phyloP scores from a whole-genome alignment of 2,888 invertebrate species.

The Chymomyza caudatula region DNA sequence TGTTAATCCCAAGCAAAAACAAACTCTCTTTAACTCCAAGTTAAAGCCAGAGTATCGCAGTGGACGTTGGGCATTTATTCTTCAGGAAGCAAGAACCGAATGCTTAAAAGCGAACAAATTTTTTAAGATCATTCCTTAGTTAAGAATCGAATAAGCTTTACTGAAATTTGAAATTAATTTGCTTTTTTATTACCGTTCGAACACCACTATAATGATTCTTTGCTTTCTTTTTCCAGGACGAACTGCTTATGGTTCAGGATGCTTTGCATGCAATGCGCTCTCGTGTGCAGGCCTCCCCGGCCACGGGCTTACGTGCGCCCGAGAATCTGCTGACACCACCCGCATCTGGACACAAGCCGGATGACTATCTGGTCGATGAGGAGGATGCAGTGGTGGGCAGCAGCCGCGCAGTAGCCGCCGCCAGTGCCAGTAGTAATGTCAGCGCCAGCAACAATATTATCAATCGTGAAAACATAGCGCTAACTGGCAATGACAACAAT shows the following conservation, averaged over 20 bases:
- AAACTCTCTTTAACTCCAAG: too few species aligned
- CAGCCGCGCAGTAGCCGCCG: background rate
- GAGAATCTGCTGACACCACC: slow-evolving; percentile 77
- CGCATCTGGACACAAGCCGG: slow-evolving; percentile 77
- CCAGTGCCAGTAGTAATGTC: background rate
- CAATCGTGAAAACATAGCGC: slow-evolving; percentile 10
- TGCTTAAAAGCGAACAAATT: too few species aligned
- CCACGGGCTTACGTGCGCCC: slow-evolving; percentile 72
- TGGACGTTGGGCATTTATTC: too few species aligned
- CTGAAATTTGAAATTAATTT: background rate
- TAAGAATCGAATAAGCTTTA: background rate
- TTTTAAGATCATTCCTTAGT: background rate
- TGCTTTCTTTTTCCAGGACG: slow-evolving; percentile 63
- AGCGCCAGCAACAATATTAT: slow-evolving; percentile 7
- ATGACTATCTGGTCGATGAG: slow-evolving; percentile 56
- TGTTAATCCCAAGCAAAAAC: too few species aligned
- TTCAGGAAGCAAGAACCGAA: too few species aligned
- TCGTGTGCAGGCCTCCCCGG: slow-evolving; percentile 76
- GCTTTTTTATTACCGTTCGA: background rate
- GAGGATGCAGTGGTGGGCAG: slow-evolving; percentile 37
- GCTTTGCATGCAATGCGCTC: slow-evolving; percentile 64
- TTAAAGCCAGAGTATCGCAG: too few species aligned
- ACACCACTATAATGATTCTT: too few species aligned
- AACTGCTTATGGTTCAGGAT: slow-evolving; percentile 70
- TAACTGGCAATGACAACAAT: slow-evolving; percentile 16